Evolutionary conservation across 2,113 vertebrate genomes (phyloP), one percentile per base, ranked within the genome.

Genomic region (Empidonax alnorum): DNA sequence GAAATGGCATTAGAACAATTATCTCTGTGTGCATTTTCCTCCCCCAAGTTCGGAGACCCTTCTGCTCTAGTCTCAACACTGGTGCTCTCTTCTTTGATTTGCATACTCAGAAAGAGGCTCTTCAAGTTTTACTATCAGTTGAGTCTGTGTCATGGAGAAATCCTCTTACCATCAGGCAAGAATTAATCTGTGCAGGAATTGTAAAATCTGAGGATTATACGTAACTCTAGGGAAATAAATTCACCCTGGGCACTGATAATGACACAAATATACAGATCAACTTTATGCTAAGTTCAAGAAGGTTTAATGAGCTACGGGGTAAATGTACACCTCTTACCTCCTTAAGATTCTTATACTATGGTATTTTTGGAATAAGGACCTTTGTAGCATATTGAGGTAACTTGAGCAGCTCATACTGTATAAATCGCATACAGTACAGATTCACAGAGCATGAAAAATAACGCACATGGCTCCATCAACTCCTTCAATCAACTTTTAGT

Each of bases 221-320:
- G 59, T 47, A 96, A 92, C 72, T 86, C 58, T n/a, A 52, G 92
- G 94, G 95, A 97, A 97, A 96, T 83, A 96, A 95, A 96, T 94
- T 96, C 79, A 78, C 65, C 41, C 24, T 7, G 22, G 56, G 73
- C 47, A 76, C 59, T 42, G 69, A 84, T 74, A 96, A 95, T 80
- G 82, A 91, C 59, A 96, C 24, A 88, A 95, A 97, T 87, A 95
- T 12, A 77, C 35, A 85, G 50, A 69, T 22, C 62, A 80, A 87
- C n/a, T 78, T 95, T 91, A 74, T 3, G 12, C 10, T 52, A 90
- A 89, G 80, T 90, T 95, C 79, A 92, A 82, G 59, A 91, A 65
- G 56, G 47, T 82, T 94, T 95, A 90, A 31, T 65, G 75, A 94
- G 31, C 74, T 86, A 63, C 10, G 14, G 47, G 19, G 67, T 39